These are phyloP conservation scores for Condylura cristata DNA, from an alignment of 2,113 vertebrate genomes.

Conservation along the genomic window DNA sequence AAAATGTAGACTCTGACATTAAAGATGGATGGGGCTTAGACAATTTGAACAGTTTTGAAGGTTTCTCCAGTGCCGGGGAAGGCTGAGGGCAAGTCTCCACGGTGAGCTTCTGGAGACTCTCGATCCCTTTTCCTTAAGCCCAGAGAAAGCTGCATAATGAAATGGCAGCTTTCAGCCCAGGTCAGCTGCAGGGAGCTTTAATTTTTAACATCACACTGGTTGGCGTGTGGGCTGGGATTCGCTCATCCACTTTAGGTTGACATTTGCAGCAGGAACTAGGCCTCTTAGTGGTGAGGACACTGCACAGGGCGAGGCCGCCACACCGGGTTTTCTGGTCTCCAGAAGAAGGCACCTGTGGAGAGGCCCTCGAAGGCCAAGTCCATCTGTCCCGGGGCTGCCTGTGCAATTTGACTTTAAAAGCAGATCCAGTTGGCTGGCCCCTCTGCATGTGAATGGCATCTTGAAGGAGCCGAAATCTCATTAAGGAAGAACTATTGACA, in stretches of 20 bases:
- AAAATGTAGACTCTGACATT: conserved; percentile 39
- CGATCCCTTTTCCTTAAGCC: background rate
- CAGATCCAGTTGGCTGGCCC: background rate
- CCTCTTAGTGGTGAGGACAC: background rate
- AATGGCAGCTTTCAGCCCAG: background rate
- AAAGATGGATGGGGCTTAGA: conserved; percentile 66
- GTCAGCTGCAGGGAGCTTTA: background rate
- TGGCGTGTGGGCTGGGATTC: background rate
- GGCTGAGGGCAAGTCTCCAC: conserved; percentile 43
- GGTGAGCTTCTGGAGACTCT: background rate
- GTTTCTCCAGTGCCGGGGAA: background rate
- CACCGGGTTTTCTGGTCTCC: background rate
- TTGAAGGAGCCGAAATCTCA: conserved; percentile 38
- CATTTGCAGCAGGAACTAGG: background rate
- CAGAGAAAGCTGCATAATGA: background rate
- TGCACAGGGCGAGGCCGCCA: background rate
- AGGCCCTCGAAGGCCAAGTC: background rate
- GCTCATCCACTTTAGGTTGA: background rate
- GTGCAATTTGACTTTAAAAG: conserved; percentile 52
- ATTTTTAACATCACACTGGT: background rate
- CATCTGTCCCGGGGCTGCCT: background rate
- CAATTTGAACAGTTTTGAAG: conserved; percentile 57
- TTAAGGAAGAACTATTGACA: conserved; percentile 55
- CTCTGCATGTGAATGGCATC: background rate
- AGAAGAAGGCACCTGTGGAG: background rate